Evolutionary conservation across 2,113 vertebrate species (phyloP).

Genomic region (Zosterops borbonicus): DNA sequence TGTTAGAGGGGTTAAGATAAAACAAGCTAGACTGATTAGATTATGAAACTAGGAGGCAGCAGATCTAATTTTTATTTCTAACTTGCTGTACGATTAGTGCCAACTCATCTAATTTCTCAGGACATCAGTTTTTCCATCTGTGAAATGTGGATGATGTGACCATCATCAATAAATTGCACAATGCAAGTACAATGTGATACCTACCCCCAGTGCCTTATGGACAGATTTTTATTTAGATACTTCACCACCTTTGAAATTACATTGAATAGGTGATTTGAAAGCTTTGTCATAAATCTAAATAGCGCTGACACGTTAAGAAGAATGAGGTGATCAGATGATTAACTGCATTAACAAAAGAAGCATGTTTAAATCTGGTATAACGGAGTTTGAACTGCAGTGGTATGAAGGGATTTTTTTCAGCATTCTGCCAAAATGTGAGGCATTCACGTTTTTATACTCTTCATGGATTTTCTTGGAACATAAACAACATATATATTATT

Average conservation of each 20-base stretch:
- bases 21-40: neutral
- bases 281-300: neutral
- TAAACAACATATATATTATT: neutral
- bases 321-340: neutral
- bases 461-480: neutral
- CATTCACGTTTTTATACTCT: neutral
- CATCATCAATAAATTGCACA: neutral
- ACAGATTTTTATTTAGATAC: conserved; percentile 44
- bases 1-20: neutral
- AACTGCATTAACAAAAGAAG: neutral
- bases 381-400: neutral
- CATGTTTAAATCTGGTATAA: neutral
- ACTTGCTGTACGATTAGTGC: neutral
- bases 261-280: conserved; percentile 6
- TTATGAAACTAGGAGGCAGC: neutral
- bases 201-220: neutral
- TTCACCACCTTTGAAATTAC: conserved; percentile 19
- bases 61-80: neutral
- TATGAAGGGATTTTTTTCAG: neutral
- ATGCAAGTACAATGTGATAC: neutral
- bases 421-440: neutral
- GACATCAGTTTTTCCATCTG: conserved; percentile 21
- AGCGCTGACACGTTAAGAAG: neutral
- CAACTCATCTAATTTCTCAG: conserved; percentile 5
- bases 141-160: neutral